phyloP scores from a whole-genome alignment of 1,140 invertebrate genomes.

The Drosophila ogumai region DNA sequence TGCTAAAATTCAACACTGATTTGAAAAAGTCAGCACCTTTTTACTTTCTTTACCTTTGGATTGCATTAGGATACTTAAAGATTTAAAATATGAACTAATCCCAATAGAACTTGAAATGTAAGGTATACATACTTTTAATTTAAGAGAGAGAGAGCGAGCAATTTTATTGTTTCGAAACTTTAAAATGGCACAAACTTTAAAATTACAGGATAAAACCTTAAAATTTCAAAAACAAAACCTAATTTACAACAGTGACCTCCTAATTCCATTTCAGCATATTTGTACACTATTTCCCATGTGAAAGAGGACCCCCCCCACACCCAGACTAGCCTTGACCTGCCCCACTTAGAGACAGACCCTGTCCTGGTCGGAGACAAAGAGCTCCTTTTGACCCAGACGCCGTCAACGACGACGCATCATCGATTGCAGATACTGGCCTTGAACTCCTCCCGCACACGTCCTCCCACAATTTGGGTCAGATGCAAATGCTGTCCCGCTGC shows the following conservation, averaged over 20 bases:
- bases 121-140: neutral
- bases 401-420: conserved; percentile 13
- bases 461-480: conserved; percentile 37
- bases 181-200: too few species aligned
- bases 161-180: too few species aligned
- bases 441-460: conserved; percentile 31
- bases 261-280: neutral
- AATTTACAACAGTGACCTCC: neutral
- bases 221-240: neutral
- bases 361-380: conserved; percentile 8
- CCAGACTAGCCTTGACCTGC: conserved; percentile 29
- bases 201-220: too few species aligned
- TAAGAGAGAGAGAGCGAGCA: neutral
- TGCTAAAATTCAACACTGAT: neutral
- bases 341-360: neutral
- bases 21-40: neutral
- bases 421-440: conserved; percentile 42
- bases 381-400: conserved; percentile 33
- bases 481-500: conserved; percentile 37
- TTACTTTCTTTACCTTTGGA: neutral
- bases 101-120: neutral
- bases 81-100: neutral
- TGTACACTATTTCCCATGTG: neutral
- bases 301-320: neutral
- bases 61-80: neutral